phyloP scores from a whole-genome alignment of 2,797 vertebrate genomes.

The Phylloscopus collybita region DNA sequence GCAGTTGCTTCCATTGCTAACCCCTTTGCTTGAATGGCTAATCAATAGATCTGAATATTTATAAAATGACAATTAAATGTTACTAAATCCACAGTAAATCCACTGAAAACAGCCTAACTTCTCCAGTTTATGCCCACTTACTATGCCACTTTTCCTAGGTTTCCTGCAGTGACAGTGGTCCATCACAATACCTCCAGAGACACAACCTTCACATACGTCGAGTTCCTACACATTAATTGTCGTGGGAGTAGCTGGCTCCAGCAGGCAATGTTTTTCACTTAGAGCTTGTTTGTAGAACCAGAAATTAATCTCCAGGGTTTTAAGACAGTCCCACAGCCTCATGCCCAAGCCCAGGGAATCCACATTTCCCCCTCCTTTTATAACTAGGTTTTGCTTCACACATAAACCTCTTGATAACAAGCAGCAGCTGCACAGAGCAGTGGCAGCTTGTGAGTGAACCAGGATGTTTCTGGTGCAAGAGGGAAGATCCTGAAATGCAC shows the following conservation, averaged over 20 bases:
- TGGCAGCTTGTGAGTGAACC: neutral
- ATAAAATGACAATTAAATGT: neutral
- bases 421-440: neutral
- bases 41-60: neutral
- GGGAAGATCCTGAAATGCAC: neutral
- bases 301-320: neutral
- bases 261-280: neutral
- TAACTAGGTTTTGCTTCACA: neutral
- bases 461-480: neutral
- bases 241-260: neutral
- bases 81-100: neutral
- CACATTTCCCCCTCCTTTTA: neutral
- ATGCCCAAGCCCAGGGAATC: neutral
- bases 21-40: neutral
- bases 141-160: neutral
- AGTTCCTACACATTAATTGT: neutral
- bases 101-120: neutral
- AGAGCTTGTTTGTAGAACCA: neutral
- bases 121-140: neutral
- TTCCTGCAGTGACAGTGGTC: neutral
- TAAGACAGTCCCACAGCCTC: neutral
- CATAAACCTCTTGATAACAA: neutral
- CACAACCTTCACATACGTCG: rapidly evolving
- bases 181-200: neutral
- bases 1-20: neutral